These are phyloP conservation scores for Lerema accius DNA, from an alignment of 1,140 invertebrate species.

Conservation along the genomic window DNA sequence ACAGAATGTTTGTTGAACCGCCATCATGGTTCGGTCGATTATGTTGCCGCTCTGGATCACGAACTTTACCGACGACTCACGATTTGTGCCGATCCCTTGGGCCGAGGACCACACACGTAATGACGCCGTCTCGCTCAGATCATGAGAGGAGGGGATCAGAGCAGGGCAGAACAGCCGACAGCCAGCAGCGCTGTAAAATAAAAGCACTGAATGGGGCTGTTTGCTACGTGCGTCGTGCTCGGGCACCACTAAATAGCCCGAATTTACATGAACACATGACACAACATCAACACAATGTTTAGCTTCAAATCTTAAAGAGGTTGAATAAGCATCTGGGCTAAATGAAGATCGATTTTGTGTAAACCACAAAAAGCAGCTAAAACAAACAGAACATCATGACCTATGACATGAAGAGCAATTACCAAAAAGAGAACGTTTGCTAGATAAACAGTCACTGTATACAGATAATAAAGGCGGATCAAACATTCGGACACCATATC, in stretches of 20 bases:
- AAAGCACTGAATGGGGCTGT: constrained; percentile 76
- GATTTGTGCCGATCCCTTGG: constrained; percentile 51
- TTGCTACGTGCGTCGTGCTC: constrained; percentile 44
- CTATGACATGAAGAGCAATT: constrained; percentile 44
- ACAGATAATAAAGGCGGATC: constrained; percentile 80
- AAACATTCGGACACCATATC: constrained; percentile 79
- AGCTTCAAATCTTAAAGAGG: too few relatives aligned
- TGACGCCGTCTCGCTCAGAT: constrained; percentile 61
- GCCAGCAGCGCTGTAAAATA: constrained; percentile 64
- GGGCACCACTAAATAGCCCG: constrained; percentile 39
- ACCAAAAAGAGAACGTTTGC: constrained; percentile 65
- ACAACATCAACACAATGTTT: constrained; percentile 21
- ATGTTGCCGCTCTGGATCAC: constrained; percentile 72
- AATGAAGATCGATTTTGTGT: too few relatives aligned
- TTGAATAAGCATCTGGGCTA: too few relatives aligned
- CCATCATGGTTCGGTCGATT: constrained; percentile 75
- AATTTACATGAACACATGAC: constrained; percentile 36
- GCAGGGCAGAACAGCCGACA: constrained; percentile 17
- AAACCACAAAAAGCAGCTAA: too few relatives aligned
- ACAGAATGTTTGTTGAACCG: constrained; percentile 79
- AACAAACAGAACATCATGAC: too few relatives aligned
- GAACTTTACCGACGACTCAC: constrained; percentile 55
- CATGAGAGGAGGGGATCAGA: constrained; percentile 52
- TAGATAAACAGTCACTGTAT: constrained; percentile 71
- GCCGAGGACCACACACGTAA: constrained; percentile 77